Evolutionary conservation across 1,140 invertebrate species (phyloP), one percentile per base, ranked within the genome.

Genomic region (Wasmannia auropunctata): DNA sequence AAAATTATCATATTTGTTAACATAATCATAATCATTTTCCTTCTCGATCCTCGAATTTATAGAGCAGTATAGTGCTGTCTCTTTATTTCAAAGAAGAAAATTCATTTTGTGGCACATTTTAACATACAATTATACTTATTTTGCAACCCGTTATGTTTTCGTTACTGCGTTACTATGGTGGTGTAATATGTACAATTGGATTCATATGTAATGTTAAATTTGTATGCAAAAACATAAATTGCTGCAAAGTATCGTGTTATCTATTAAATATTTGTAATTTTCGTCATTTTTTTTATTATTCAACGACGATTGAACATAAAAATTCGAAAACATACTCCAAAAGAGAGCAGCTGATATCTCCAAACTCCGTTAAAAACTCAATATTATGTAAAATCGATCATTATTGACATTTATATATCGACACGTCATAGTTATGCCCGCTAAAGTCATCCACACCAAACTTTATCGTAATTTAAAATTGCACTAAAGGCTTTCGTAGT

Each of bases 401-500:
- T 77, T 65, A 91, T 88, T 92, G 91, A 94, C 91, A 88, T 88
- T 91, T 91, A 92, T 92, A 91, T 75, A 89, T 89, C 87, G 88
- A 92, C 87, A 93, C 91, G 91, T 89, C 87, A 87, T 90, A 75
- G 74, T 77, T n/a, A 83, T 90, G 84, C 72, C 67, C 79, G 77
- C 85, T 91, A 92, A 90, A 77, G 22, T 88, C 88, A 92, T 85
- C 90, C 90, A 91, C 88, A 91, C 86, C 77, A 92, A 81, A 65
- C 91, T 92, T 91, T 87, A 91, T 87, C 87, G 88, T 91, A 87
- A 86, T 93, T 92, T 90, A 86, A 89, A 93, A 95, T 95, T 95
- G 93, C 93, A 94, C 94, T 94, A 93, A 93, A 92, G 85, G 90
- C 91, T 93, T 83, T 92, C 37, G 91, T 91, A 90, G 91, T 91